phyloP scores from a whole-genome alignment of 1,140 invertebrate genomes.

The Apolygus lucorum region DNA sequence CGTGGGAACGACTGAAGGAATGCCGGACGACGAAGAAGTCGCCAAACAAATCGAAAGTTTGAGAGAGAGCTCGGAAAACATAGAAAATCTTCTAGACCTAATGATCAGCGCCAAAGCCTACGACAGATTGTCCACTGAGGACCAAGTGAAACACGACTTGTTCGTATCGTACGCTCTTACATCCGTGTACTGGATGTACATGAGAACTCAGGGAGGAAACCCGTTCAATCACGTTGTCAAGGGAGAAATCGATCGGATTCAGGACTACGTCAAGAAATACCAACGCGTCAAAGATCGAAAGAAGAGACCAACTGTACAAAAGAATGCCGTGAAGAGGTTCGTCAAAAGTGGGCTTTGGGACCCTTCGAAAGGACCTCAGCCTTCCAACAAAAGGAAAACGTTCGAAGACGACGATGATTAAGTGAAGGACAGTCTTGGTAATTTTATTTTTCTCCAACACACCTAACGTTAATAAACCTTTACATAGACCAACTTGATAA shows the following conservation, averaged over 20 bases:
- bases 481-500: too few species aligned
- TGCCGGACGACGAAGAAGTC: slow-evolving; percentile 40
- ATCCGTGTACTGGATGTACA: slow-evolving; percentile 50
- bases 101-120: slow-evolving; percentile 36
- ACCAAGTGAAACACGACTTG: slow-evolving; percentile 51
- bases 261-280: slow-evolving; percentile 48
- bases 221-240: slow-evolving; percentile 32
- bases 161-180: slow-evolving; percentile 49
- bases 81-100: slow-evolving; percentile 41
- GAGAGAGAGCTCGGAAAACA: slow-evolving; percentile 43
- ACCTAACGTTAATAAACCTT: too few species aligned
- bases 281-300: slow-evolving; percentile 47
- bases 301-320: slow-evolving; percentile 45
- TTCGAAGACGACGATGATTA: too few species aligned
- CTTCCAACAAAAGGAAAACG: slow-evolving; percentile 7
- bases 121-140: slow-evolving; percentile 43
- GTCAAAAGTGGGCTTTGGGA: slow-evolving; percentile 49
- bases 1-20: slow-evolving; percentile 31
- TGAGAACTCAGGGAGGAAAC: slow-evolving; percentile 48
- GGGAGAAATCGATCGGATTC: slow-evolving; percentile 46
- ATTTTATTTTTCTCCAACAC: too few species aligned
- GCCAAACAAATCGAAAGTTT: slow-evolving; percentile 44
- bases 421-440: too few species aligned
- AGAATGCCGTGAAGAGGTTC: slow-evolving; percentile 48
- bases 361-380: slow-evolving; percentile 31